Percentiles rank a stretch among this genome's conserved stretches.
These are phyloP conservation scores for Alca torda DNA, from an alignment of 2,797 vertebrate species.

Conservation along the genomic window DNA sequence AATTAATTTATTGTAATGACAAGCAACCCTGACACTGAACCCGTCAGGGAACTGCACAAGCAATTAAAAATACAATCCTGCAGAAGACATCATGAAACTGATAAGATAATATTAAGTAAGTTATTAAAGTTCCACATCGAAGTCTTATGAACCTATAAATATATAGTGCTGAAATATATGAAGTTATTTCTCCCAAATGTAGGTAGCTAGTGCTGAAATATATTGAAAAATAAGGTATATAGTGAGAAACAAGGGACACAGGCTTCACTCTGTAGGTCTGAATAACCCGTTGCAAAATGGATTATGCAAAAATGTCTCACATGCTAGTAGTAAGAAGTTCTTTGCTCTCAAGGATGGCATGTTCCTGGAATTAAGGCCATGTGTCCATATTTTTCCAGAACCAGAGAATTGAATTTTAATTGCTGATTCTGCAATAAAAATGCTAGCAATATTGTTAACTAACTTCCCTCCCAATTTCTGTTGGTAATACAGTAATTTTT, in stretches of 20 bases:
- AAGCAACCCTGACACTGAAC: background rate
- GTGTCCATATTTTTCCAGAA: background rate
- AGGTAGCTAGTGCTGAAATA: background rate
- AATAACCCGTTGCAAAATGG: background rate
- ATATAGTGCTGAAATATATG: background rate
- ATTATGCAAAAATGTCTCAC: background rate
- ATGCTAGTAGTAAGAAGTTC: background rate
- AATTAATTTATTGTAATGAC: background rate
- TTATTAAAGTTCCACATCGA: background rate
- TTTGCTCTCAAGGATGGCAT: background rate
- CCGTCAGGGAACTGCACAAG: background rate
- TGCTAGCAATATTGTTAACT: background rate
- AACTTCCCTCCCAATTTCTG: background rate
- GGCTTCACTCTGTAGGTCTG: background rate
- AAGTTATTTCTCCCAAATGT: background rate
- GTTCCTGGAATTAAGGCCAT: background rate
- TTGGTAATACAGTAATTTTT: slow-evolving; percentile 31
- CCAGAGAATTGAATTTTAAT: background rate
- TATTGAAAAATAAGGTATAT: background rate
- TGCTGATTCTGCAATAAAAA: background rate
- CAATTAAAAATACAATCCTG: slow-evolving; percentile 20
- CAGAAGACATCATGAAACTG: background rate
- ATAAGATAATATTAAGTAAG: background rate
- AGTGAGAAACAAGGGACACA: background rate
- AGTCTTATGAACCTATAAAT: background rate